Evolutionary conservation across 2,113 vertebrate species (phyloP).

Genomic region (Xiphorhynchus elegans): DNA sequence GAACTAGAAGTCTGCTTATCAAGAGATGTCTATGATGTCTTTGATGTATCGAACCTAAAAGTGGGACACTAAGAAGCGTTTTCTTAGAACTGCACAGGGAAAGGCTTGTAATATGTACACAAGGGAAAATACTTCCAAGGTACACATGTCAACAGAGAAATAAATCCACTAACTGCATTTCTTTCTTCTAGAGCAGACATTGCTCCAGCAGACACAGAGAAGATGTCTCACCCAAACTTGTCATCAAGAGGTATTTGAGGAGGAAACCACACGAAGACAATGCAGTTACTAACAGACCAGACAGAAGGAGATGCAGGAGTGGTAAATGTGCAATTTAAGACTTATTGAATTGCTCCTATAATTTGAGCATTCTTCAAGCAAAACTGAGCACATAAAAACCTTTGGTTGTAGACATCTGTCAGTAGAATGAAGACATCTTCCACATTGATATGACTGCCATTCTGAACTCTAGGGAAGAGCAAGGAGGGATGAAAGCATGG

Average conservation of each 20-base stretch:
- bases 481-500: not conserved
- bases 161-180: not conserved
- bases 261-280: not conserved
- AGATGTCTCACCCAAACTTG: not conserved
- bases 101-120: fast-evolving
- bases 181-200: not conserved
- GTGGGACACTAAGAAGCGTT: not conserved
- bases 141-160: not conserved
- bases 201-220: not conserved
- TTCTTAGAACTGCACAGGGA: not conserved
- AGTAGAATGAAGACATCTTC: not conserved
- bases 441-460: not conserved
- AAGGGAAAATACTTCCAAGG: not conserved
- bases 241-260: not conserved
- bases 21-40: not conserved
- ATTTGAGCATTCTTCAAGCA: not conserved
- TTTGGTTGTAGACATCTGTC: not conserved
- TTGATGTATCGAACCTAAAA: not conserved
- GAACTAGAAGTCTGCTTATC: not conserved
- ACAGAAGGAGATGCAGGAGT: not conserved
- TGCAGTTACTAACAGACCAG: not conserved
- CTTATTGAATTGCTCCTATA: not conserved
- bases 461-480: not conserved
- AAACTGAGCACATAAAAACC: not conserved
- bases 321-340: not conserved